These are phyloP conservation scores for Sebastes trivittatus DNA, from an alignment of 2,797 vertebrate genomes.

Conservation along the genomic window DNA sequence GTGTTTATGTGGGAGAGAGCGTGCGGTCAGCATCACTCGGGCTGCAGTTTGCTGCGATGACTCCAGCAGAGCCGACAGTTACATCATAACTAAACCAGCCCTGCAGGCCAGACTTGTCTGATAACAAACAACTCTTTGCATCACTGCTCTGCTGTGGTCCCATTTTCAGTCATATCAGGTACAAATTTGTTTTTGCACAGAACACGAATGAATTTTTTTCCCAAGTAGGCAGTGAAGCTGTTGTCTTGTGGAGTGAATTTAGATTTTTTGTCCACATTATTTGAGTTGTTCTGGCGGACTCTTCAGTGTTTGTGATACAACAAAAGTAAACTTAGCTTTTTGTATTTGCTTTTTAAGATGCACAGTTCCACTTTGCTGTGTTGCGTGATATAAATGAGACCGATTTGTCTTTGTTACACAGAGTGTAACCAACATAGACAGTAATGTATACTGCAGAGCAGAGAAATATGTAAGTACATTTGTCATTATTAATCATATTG, in stretches of 20 bases:
- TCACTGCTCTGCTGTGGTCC: background rate
- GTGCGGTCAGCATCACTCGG: slow-evolving; percentile 36
- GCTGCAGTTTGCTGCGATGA: slow-evolving; percentile 22
- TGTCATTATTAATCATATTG: slow-evolving; percentile 8
- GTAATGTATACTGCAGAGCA: background rate
- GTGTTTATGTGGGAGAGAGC: background rate
- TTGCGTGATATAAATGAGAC: background rate
- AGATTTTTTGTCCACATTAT: background rate
- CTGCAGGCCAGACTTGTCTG: slow-evolving; percentile 3
- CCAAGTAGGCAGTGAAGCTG: background rate
- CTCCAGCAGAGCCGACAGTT: slow-evolving; percentile 17
- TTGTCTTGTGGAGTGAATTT: background rate
- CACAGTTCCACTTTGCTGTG: background rate
- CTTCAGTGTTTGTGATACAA: background rate
- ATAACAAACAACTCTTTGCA: background rate
- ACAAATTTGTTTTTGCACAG: background rate
- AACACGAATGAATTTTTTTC: background rate
- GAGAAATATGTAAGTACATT: background rate
- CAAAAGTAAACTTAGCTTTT: background rate
- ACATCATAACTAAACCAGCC: slow-evolving; percentile 6
- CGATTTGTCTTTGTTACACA: slow-evolving; percentile 5
- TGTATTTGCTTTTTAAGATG: background rate
- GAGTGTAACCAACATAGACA: background rate
- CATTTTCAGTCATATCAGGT: background rate
- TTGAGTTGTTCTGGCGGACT: background rate